Evolutionary conservation across 1,140 invertebrate species (phyloP).

Genomic region (Heliconius melpomene): DNA sequence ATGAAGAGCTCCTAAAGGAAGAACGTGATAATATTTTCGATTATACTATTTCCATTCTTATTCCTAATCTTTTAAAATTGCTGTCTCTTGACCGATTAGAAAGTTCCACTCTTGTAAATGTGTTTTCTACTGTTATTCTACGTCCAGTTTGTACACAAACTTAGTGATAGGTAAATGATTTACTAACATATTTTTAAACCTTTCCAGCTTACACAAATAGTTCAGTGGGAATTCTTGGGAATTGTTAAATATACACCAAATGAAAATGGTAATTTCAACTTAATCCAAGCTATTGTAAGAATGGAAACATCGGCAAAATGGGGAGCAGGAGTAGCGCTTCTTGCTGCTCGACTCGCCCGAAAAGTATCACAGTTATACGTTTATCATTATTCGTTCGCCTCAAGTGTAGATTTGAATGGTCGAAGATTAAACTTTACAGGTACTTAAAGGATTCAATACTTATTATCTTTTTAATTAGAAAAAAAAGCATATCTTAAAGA

Average conservation of each 20-base stretch:
- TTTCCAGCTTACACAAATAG: constrained; percentile 52
- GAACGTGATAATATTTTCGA: constrained; percentile 45
- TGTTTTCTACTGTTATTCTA: not conserved
- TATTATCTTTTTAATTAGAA: not conserved
- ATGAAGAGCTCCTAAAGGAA: constrained; percentile 44
- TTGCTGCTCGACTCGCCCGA: constrained; percentile 69
- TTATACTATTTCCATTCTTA: constrained; percentile 46
- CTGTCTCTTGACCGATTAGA: constrained; percentile 51
- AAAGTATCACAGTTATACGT: constrained; percentile 66
- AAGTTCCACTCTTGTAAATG: constrained; percentile 48
- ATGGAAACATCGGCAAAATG: constrained; percentile 61
- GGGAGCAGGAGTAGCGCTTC: constrained; percentile 70
- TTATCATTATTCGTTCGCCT: constrained; percentile 68
- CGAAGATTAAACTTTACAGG: constrained; percentile 73
- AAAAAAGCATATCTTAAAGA: not conserved
- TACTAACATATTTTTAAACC: not conserved
- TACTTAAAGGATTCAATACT: constrained; percentile 27
- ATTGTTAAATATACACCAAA: constrained; percentile 25
- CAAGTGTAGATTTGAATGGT: constrained; percentile 73
- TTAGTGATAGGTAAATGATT: constrained; percentile 12
- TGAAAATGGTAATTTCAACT: constrained; percentile 30
- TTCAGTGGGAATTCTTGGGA: constrained; percentile 70
- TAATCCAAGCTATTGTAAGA: constrained; percentile 42
- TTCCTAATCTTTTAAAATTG: constrained; percentile 52
- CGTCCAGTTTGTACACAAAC: not conserved